phyloP scores from a whole-genome alignment of 2,113 vertebrate species.

The Pipra filicauda region DNA sequence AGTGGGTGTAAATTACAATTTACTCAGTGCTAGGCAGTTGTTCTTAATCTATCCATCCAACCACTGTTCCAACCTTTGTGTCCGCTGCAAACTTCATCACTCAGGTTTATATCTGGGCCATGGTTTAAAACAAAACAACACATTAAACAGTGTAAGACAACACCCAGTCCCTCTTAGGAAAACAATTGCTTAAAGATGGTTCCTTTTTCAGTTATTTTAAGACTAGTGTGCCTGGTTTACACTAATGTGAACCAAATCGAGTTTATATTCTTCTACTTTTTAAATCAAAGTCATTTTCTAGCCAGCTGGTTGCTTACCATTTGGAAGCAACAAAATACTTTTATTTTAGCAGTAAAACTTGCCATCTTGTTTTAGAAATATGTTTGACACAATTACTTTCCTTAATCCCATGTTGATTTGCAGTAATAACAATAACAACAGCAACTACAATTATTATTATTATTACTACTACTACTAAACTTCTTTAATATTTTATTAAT shows the following conservation, averaged over 20 bases:
- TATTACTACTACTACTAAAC: neutral
- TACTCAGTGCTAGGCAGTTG: accelerated
- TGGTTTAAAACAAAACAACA: neutral
- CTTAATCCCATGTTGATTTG: neutral
- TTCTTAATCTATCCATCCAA: accelerated
- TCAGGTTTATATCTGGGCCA: neutral
- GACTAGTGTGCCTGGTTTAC: neutral
- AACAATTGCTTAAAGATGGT: neutral
- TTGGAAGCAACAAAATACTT: neutral
- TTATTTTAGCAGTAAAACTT: neutral
- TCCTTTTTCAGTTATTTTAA: neutral
- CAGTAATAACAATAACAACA: neutral
- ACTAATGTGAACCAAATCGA: neutral
- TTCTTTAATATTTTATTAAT: neutral
- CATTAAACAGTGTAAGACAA: neutral
- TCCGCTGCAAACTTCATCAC: neutral
- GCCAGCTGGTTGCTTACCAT: neutral
- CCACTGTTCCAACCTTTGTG: neutral
- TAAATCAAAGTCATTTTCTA: neutral
- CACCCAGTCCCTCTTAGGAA: neutral
- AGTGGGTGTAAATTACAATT: neutral
- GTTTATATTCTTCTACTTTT: neutral
- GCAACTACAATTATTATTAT: neutral
- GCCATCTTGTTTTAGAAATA: neutral
- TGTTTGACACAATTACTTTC: neutral